Base-by-base conservation (phyloP, 2,797 vertebrate species). In the Coracias cyanogaster region DNA sequence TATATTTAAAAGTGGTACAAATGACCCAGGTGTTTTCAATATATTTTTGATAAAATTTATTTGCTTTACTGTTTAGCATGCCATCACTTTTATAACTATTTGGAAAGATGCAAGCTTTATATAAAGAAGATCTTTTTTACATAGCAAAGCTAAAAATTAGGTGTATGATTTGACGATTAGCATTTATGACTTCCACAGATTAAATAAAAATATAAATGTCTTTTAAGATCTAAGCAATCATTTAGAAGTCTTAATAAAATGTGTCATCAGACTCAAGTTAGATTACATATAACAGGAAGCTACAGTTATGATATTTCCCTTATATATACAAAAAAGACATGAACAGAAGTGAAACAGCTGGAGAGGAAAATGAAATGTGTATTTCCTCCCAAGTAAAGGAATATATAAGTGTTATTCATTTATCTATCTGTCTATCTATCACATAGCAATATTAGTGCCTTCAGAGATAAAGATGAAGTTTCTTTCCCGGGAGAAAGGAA, bases 161-260 rank as follows among this genome's bases (percentile, higher is more conserved):
- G 29, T 78, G 19, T 57, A 55, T 20, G 7, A 93, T 69, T 65
- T 95, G 96, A 96, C 1, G 65, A 83, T 83, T 90, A 93, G 6
- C 37, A 37, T 90, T 95, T 95, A 83, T 95, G 95, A 95, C 96
- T 94, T 93, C 58, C 60, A 81, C 46, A 90, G 89, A 88, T 95
- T 96, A 94, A 96, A 95, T 46, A 93, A 93, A 97, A 96, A 95
- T 96, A 90, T 83, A 93, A 93, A 91, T 94, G 94, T 92, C 91
- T 77, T 83, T 62, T 93, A 60, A 94, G 76, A 97, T 96, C 57
- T 91, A 88, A 95, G 65, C 57, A 95, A 86, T 96, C 89, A 85
- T 54, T 82, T 88, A 72, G 89, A 93, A 91, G 22, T 51, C 96
- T 81, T 96, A 96, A 97, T 89, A 92, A 94, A 95, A 93, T 79